Conservation (phyloP, 2,113 vertebrate genomes). For the Acinonyx jubatus region DNA sequence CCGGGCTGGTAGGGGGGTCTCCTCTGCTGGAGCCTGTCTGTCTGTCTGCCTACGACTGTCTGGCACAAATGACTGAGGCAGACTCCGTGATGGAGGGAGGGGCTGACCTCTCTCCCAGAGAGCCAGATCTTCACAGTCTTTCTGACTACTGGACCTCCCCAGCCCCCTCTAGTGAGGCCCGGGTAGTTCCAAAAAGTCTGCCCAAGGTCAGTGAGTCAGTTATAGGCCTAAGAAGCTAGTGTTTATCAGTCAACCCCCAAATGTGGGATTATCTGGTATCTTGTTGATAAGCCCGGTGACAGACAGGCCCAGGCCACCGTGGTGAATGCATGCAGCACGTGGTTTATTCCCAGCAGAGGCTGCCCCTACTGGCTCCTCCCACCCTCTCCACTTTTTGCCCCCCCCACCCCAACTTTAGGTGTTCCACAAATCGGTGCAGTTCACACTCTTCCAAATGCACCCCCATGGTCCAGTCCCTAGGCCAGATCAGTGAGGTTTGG, state of each 20-base stretch:
- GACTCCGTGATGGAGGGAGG: not conserved
- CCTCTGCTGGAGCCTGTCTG: not conserved
- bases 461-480: not conserved
- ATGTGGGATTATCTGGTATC: not conserved
- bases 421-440: not conserved
- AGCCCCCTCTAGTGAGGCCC: not conserved
- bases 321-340: accelerated
- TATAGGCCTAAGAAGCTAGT: not conserved
- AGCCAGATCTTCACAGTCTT: not conserved
- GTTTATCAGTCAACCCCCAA: not conserved
- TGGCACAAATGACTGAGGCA: not conserved
- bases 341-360: not conserved
- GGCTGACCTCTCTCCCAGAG: not conserved
- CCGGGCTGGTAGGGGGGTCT: not conserved
- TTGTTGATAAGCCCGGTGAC: not conserved
- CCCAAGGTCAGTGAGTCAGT: not conserved
- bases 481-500: not conserved
- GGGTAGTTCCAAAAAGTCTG: not conserved
- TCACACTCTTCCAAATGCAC: not conserved
- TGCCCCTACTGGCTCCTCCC: not conserved
- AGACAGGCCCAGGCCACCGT: not conserved
- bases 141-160: not conserved
- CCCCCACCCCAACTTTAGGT: accelerated
- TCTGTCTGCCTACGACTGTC: not conserved
- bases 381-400: not conserved